These are phyloP conservation scores for Pycnonotus jocosus DNA, from an alignment of 2,113 vertebrate genomes.

Conservation along the genomic window DNA sequence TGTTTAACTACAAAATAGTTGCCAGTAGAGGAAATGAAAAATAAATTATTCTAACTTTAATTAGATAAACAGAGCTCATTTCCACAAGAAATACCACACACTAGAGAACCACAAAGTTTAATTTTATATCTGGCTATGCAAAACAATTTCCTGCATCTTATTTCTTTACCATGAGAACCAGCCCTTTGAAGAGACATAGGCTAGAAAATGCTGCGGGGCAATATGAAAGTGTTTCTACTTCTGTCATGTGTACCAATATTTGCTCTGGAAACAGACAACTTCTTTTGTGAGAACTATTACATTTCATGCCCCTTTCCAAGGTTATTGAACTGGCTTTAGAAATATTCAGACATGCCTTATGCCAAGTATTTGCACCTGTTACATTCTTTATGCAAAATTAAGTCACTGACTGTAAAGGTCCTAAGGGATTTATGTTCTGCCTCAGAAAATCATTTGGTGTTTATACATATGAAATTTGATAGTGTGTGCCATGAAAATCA, in stretches of 20 bases:
- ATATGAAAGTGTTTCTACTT: background rate
- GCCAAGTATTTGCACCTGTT: slow-evolving; percentile 57
- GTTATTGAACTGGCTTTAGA: slow-evolving; percentile 25
- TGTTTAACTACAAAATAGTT: background rate
- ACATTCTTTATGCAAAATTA: slow-evolving; percentile 33
- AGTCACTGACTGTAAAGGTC: background rate
- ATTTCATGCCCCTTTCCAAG: background rate
- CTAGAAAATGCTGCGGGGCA: background rate
- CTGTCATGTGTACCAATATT: background rate
- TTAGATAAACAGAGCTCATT: background rate
- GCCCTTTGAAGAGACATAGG: background rate
- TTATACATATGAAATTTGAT: slow-evolving; percentile 3
- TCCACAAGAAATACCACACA: background rate
- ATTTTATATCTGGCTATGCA: background rate
- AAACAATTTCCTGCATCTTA: background rate
- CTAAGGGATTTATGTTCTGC: background rate
- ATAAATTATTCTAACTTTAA: background rate
- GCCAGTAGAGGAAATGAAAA: background rate
- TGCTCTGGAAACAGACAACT: background rate
- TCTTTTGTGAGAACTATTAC: background rate
- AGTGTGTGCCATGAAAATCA: background rate
- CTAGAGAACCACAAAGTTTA: background rate
- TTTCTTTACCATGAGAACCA: background rate
- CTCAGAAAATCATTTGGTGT: slow-evolving; percentile 6
- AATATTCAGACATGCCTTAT: background rate